These are phyloP conservation scores for Porites rus DNA, from an alignment of 92 coral and sea anemone genomes.

Conservation along the genomic window DNA sequence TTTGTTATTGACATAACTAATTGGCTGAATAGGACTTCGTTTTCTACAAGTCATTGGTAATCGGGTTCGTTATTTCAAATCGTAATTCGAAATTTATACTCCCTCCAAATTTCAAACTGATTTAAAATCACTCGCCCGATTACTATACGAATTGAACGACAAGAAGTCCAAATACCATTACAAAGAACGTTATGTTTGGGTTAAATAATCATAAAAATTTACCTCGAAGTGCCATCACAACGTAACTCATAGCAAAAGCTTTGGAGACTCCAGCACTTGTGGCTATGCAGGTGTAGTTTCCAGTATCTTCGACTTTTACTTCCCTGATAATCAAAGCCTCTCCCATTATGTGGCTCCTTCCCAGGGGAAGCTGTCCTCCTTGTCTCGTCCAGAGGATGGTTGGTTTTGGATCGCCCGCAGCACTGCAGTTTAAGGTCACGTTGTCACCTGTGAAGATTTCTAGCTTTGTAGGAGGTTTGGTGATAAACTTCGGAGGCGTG, in stretches of 20 bases:
- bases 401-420: conserved; percentile 10
- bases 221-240: conserved; percentile 4
- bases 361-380: neutral
- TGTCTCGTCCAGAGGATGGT: conserved; percentile 11
- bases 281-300: conserved; percentile 24
- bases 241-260: neutral
- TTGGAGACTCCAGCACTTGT: conserved; percentile 38
- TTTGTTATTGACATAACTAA: too few species aligned
- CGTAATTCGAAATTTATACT: too few species aligned
- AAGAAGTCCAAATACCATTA: too few species aligned
- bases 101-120: too few species aligned
- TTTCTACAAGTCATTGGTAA: too few species aligned
- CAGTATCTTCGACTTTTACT: conserved; percentile 2
- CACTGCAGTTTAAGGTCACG: conserved; percentile 7
- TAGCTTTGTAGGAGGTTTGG: conserved; percentile 21
- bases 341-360: neutral
- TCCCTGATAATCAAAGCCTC: conserved; percentile 17
- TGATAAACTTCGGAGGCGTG: conserved; percentile 15
- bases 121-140: too few species aligned
- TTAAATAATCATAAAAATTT: neutral
- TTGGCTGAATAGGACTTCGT: too few species aligned
- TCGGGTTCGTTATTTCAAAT: too few species aligned
- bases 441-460: neutral
- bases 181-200: too few species aligned
- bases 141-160: too few species aligned